Evolutionary conservation across 2,888 invertebrate genomes (phyloP).

Genomic region (Craniophora ligustri): DNA sequence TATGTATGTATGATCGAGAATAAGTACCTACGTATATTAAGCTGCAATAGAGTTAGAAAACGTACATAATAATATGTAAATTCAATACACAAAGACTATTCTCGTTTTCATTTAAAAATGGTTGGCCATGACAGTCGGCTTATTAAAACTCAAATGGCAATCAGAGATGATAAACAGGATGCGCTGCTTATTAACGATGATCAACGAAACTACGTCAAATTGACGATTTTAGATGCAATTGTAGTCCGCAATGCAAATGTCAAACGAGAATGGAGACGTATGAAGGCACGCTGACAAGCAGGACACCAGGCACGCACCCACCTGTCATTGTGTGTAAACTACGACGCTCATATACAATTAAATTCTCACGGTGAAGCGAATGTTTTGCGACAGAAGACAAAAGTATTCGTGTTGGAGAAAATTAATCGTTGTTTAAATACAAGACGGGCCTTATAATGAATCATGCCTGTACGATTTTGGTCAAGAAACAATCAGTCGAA

Average conservation of each 20-base stretch:
- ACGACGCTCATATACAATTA: constrained; percentile 29
- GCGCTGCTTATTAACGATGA: constrained; percentile 71
- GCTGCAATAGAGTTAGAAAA: too few relatives aligned
- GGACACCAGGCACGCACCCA: constrained; percentile 37
- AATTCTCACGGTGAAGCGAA: constrained; percentile 40
- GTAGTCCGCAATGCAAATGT: constrained; percentile 58
- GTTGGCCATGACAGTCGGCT: constrained; percentile 47
- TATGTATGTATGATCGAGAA: too few relatives aligned
- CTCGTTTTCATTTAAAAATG: constrained; percentile 24
- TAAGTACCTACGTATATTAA: too few relatives aligned
- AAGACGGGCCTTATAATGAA: constrained; percentile 17
- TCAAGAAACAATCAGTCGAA: constrained; percentile 24
- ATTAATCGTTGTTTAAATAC: constrained; percentile 33
- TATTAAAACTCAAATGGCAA: constrained; percentile 57
- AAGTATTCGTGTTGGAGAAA: constrained; percentile 33
- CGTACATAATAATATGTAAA: too few relatives aligned
- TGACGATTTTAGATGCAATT: constrained; percentile 67
- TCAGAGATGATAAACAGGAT: constrained; percentile 73
- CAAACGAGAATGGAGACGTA: constrained; percentile 62
- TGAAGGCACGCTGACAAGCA: constrained; percentile 53
- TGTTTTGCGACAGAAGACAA: constrained; percentile 39
- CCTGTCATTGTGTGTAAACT: constrained; percentile 29
- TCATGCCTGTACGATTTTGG: constrained; percentile 31
- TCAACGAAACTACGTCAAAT: constrained; percentile 70
- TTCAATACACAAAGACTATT: not conserved